A percentile compares a stretch with the other conserved stretches of the same genome.
phyloP scores from a whole-genome alignment of 2,888 invertebrate species.

The Oxystoma pomonae region DNA sequence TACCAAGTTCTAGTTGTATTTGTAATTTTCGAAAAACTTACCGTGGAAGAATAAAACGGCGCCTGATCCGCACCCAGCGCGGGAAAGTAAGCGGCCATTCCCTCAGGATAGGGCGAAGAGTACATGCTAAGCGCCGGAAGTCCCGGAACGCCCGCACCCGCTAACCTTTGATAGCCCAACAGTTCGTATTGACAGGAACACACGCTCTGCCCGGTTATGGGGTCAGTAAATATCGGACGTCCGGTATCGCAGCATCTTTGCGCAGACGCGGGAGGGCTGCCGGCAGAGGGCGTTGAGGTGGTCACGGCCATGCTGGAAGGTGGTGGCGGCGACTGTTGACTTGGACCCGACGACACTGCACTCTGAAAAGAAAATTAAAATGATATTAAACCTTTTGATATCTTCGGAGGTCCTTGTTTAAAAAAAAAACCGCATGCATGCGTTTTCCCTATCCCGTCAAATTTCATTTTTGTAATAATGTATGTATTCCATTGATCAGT shows the following conservation, averaged over 20 bases:
- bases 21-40: constrained; percentile 63
- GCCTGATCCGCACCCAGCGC: constrained; percentile 81
- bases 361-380: constrained; percentile 39
- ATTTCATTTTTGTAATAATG: too few relatives aligned
- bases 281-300: constrained; percentile 44
- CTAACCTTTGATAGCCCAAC: constrained; percentile 73
- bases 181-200: constrained; percentile 91
- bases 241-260: constrained; percentile 88
- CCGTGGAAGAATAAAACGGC: constrained; percentile 79
- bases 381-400: too few relatives aligned
- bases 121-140: constrained; percentile 76
- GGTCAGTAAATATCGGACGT: constrained; percentile 85
- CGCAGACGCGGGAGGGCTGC: constrained; percentile 47
- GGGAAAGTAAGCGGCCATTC: constrained; percentile 84
- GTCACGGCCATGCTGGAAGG: constrained; percentile 46
- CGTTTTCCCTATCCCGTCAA: too few relatives aligned
- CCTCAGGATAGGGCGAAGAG: constrained; percentile 74
- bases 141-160: constrained; percentile 56
- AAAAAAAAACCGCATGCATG: too few relatives aligned
- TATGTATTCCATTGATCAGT: too few relatives aligned
- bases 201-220: constrained; percentile 81
- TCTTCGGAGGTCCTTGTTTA: too few relatives aligned
- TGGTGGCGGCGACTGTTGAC: constrained; percentile 58
- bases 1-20: background rate
- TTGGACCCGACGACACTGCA: constrained; percentile 60